Evolutionary conservation across 2,888 invertebrate species (phyloP).

Genomic region (Plagiodera versicolora): DNA sequence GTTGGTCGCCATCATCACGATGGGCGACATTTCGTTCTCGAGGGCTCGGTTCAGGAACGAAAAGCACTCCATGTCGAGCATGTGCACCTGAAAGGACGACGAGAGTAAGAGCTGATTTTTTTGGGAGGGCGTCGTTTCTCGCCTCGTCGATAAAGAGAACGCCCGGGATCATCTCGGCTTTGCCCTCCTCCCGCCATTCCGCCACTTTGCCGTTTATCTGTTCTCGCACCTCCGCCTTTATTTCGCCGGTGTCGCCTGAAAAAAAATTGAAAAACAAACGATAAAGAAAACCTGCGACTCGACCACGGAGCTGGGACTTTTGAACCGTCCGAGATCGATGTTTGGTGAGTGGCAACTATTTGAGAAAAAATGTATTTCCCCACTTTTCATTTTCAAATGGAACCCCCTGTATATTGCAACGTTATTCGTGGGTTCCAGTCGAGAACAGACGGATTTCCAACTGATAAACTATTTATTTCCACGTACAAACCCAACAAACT

Average conservation of each 20-base stretch:
- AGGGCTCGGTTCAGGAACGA: slow-evolving; percentile 96
- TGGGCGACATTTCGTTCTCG: slow-evolving; percentile 95
- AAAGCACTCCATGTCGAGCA: slow-evolving; percentile 99
- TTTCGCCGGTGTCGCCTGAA: slow-evolving; percentile 96
- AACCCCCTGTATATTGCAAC: no score
- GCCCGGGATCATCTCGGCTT: slow-evolving; percentile 98
- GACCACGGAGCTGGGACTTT: no score
- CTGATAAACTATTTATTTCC: no score
- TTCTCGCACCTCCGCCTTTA: slow-evolving; percentile 95
- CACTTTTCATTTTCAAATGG: no score
- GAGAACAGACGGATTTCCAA: no score
- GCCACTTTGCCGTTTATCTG: slow-evolving; percentile 93
- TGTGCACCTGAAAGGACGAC: slow-evolving; percentile 67
- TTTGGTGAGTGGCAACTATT: no score
- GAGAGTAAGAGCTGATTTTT: slow-evolving; percentile 8
- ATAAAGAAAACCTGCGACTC: no score
- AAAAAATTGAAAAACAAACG: no score
- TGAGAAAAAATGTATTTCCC: no score
- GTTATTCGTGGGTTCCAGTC: no score
- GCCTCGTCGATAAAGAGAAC: slow-evolving; percentile 96
- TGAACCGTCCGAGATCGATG: no score
- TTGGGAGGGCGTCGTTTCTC: slow-evolving; percentile 9
- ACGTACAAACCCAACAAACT: no score
- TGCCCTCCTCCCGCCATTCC: slow-evolving; percentile 99
- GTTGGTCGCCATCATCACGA: slow-evolving; percentile 99